Percentiles rank a stretch among this genome's conserved stretches.
Evolutionary conservation across 2,888 invertebrate species (phyloP).

Genomic region (Smittia aterrima): DNA sequence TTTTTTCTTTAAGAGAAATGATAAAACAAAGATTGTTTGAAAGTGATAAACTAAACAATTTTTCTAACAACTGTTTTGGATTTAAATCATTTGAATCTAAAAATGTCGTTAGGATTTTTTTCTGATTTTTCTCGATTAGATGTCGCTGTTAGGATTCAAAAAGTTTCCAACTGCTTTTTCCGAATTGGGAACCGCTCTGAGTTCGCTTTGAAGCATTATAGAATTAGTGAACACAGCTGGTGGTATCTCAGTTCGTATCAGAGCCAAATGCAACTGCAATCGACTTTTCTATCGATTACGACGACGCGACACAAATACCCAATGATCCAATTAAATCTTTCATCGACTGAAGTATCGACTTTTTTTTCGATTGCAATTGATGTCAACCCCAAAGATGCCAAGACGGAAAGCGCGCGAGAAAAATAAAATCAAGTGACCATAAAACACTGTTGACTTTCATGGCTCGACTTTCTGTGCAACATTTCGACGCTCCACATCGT

Average conservation of each 20-base stretch:
- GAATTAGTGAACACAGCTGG: conserved; percentile 41
- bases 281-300: neutral
- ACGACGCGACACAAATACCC: neutral
- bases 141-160: no score
- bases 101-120: no score
- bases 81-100: no score
- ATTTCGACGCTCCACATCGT: neutral
- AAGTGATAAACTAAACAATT: no score
- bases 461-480: neutral
- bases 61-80: no score
- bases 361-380: neutral
- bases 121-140: no score
- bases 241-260: conserved; percentile 39
- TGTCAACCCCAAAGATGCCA: neutral
- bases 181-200: conserved; percentile 32
- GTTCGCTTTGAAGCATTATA: conserved; percentile 24
- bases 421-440: conserved; percentile 3
- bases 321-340: neutral
- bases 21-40: no score
- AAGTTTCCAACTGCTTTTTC: neutral
- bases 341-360: neutral
- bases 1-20: neutral
- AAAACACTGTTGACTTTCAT: neutral
- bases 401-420: neutral
- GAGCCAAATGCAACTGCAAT: neutral